Evolutionary conservation across 2,113 vertebrate genomes (phyloP).

Genomic region (human): DNA sequence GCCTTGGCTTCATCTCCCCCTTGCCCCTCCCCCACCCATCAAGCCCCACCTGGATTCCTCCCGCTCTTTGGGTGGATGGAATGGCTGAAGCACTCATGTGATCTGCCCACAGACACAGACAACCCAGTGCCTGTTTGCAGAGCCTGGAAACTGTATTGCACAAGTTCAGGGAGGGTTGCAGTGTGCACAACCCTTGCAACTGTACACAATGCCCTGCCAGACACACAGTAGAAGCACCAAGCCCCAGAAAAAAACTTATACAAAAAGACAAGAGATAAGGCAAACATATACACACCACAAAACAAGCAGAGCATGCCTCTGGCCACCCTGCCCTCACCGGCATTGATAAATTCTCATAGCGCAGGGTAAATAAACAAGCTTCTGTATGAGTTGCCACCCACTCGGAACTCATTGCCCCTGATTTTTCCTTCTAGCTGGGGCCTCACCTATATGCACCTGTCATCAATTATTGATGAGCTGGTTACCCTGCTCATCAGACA

Average conservation of each 20-base stretch:
- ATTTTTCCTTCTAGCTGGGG: background rate
- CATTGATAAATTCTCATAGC: background rate
- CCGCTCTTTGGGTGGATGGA: background rate
- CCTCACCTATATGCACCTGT: background rate
- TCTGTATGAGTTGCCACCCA: too few species aligned
- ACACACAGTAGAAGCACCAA: background rate
- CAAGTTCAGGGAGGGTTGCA: background rate
- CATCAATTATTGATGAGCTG: conserved; percentile 34
- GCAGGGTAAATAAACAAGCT: background rate
- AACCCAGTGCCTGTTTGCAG: background rate
- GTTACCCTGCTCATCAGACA: background rate
- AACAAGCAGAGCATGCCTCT: background rate
- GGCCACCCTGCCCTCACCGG: background rate
- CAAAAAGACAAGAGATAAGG: background rate
- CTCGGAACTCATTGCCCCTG: background rate
- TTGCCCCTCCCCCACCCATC: background rate
- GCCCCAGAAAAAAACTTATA: background rate
- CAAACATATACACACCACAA: background rate
- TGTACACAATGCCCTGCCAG: background rate
- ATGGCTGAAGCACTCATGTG: accelerated
- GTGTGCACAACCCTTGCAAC: accelerated
- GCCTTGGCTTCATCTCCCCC: accelerated
- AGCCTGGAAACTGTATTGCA: accelerated
- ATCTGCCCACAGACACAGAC: background rate
- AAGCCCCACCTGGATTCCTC: too few species aligned